These are phyloP conservation scores for Oreohelix idahoensis DNA, from an alignment of 1,140 invertebrate genomes.

Conservation along the genomic window DNA sequence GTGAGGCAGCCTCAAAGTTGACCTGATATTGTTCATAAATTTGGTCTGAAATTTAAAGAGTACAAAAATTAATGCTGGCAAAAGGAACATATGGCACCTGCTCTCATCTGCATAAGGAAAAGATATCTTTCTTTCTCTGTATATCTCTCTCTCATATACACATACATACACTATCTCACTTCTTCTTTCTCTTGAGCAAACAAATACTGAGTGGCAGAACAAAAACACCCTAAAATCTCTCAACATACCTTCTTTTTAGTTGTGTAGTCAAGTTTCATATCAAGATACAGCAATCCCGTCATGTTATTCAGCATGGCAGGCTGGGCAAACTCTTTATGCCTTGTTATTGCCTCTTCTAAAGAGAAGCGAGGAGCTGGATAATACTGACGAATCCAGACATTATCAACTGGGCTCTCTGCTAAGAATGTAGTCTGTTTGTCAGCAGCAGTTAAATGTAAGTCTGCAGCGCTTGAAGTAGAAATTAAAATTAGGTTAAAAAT, in stretches of 20 bases:
- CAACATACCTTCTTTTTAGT: slow-evolving; percentile 61
- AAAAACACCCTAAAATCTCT: too few relatives aligned
- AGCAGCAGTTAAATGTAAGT: not conserved
- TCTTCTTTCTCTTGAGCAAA: too few relatives aligned
- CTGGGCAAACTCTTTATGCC: slow-evolving; percentile 61
- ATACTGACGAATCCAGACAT: slow-evolving; percentile 58
- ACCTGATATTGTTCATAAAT: slow-evolving; percentile 51
- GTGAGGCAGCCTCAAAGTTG: slow-evolving; percentile 51
- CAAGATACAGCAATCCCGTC: slow-evolving; percentile 54
- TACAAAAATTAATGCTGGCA: not conserved
- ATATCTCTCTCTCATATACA: not conserved
- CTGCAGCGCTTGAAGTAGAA: not conserved
- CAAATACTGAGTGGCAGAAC: too few relatives aligned
- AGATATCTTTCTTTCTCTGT: not conserved
- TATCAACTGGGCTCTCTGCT: slow-evolving; percentile 50
- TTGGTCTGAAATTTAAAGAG: slow-evolving; percentile 58
- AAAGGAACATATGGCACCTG: not conserved
- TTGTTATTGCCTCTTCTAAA: slow-evolving; percentile 51
- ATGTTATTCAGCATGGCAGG: slow-evolving; percentile 61
- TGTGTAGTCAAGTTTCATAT: slow-evolving; percentile 56
- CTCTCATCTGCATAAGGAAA: not conserved
- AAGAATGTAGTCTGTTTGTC: slow-evolving; percentile 11
- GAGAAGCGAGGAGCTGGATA: slow-evolving; percentile 52
- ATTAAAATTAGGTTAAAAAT: not conserved
- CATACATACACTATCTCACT: not conserved